These are phyloP conservation scores for Aurelia aurita complex sp. Pacific DNA, from an alignment of 30 jellyfish, hydroid and myxozoan species.

Conservation along the genomic window DNA sequence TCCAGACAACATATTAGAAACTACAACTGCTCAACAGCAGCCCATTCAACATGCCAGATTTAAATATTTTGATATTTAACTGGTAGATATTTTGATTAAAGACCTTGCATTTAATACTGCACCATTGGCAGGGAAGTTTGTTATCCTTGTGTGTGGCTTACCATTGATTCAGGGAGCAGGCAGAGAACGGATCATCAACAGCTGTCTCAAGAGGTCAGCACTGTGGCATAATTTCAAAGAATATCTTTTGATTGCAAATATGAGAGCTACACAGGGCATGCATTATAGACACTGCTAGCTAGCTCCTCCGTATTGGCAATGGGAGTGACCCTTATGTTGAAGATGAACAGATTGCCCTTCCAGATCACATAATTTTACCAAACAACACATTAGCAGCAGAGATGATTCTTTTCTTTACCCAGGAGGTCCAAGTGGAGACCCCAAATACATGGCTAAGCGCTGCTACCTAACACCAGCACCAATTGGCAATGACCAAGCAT, in stretches of 20 bases:
- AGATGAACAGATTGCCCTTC: constrained; percentile 9
- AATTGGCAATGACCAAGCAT: constrained; percentile 27
- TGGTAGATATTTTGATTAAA: constrained; percentile 20
- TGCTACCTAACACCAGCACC: too few species aligned
- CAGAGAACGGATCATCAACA: constrained; percentile 29
- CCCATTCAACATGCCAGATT: constrained; percentile 30
- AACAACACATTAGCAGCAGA: too few species aligned
- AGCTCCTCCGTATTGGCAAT: constrained; percentile 31
- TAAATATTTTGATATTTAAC: too few species aligned
- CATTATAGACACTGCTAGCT: constrained; percentile 37
- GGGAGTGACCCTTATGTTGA: constrained; percentile 49
- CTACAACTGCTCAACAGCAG: neutral
- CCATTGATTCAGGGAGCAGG: constrained; percentile 58
- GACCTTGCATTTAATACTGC: constrained; percentile 9
- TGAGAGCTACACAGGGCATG: constrained; percentile 42
- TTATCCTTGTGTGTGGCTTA: constrained; percentile 21
- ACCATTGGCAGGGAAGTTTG: constrained; percentile 48
- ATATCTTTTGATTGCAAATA: constrained; percentile 20
- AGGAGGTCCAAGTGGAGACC: constrained; percentile 13
- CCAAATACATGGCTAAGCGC: constrained; percentile 29
- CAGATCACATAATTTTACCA: neutral
- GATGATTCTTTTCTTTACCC: constrained; percentile 34
- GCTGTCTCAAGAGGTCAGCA: constrained; percentile 24
- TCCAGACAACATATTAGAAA: too few species aligned
- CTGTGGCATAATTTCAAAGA: constrained; percentile 51